phyloP scores from a whole-genome alignment of 1,140 invertebrate species.

The Trichogramma pretiosum region DNA sequence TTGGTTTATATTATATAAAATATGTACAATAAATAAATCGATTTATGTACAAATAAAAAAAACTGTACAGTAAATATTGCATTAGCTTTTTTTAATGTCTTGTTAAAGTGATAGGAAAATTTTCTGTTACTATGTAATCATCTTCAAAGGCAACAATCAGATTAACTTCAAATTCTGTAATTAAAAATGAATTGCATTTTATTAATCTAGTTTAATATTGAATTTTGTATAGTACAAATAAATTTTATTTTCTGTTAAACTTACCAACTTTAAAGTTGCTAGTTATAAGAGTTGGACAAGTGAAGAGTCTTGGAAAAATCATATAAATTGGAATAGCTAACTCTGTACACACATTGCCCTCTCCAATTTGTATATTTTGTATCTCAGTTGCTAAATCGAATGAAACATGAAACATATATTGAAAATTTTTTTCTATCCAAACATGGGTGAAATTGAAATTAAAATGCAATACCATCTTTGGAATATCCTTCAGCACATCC shows the following conservation, averaged over 20 bases:
- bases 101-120: slow-evolving; percentile 79
- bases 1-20: slow-evolving; percentile 15
- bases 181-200: slow-evolving; percentile 3
- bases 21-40: slow-evolving; percentile 14
- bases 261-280: slow-evolving; percentile 94
- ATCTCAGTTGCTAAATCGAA: slow-evolving; percentile 94
- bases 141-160: slow-evolving; percentile 88
- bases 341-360: slow-evolving; percentile 77
- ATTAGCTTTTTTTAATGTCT: slow-evolving; percentile 41
- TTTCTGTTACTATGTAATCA: slow-evolving; percentile 91
- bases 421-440: slow-evolving; percentile 5
- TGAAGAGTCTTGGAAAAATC: slow-evolving; percentile 91
- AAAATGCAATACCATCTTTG: slow-evolving; percentile 78
- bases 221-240: too few relatives aligned
- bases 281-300: slow-evolving; percentile 84
- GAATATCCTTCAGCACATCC: slow-evolving; percentile 91
- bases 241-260: slow-evolving; percentile 11
- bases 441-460: slow-evolving; percentile 2
- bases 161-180: slow-evolving; percentile 90
- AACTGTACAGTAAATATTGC: slow-evolving; percentile 12
- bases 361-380: slow-evolving; percentile 94
- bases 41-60: slow-evolving; percentile 9
- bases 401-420: slow-evolving; percentile 3
- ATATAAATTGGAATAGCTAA: slow-evolving; percentile 87
- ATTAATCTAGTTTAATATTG: too few relatives aligned